phyloP scores from a whole-genome alignment of 2,888 invertebrate genomes.

The Tipula confusa region DNA sequence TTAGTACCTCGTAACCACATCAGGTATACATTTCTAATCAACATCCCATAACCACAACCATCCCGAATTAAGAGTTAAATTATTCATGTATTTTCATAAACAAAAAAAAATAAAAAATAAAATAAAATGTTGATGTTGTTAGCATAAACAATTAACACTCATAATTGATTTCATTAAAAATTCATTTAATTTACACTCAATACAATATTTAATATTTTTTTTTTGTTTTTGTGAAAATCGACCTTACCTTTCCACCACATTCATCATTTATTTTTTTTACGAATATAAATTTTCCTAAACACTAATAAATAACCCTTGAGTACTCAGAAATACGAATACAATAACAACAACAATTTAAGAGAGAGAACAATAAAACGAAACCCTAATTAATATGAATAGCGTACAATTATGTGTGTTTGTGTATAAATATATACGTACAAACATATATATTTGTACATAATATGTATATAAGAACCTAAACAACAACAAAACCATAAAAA shows the following conservation, averaged over 20 bases:
- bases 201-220: background rate
- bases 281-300: background rate
- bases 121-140: background rate
- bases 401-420: background rate
- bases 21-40: background rate
- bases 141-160: conserved; percentile 12
- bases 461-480: background rate
- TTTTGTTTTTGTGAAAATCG: background rate
- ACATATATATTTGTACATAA: background rate
- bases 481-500: background rate
- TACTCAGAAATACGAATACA: background rate
- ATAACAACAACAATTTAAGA: background rate
- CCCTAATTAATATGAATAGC: conserved; percentile 20
- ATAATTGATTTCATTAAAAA: conserved; percentile 25
- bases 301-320: conserved; percentile 25
- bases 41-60: background rate
- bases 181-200: conserved; percentile 12
- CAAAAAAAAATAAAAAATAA: too few species aligned
- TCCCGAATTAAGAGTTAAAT: background rate
- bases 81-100: background rate
- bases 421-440: background rate
- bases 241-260: background rate
- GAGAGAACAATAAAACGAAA: background rate
- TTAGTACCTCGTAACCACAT: background rate
- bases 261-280: background rate